Conservation (phyloP, 2,113 vertebrate genomes). For the Lynx canadensis region DNA sequence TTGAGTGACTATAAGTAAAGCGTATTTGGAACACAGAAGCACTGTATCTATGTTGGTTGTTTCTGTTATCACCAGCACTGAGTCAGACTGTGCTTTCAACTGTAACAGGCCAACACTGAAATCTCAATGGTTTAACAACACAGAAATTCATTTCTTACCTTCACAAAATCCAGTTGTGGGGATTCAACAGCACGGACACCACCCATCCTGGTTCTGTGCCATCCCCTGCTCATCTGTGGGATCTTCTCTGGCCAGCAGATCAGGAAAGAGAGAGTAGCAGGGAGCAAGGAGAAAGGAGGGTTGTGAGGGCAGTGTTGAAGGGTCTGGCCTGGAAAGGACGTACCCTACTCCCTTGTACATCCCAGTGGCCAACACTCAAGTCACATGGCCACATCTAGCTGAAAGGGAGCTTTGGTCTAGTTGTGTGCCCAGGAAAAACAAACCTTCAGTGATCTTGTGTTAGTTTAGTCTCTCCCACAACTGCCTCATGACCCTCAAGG, state of each 20-base stretch:
- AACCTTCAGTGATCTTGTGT: not conserved
- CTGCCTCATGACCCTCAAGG: not conserved
- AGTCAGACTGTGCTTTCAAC: not conserved
- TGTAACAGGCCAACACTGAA: not conserved
- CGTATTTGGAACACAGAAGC: not conserved
- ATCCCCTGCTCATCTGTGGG: not conserved
- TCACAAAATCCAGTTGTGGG: not conserved
- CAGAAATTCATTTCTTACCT: not conserved
- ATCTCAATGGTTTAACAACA: not conserved
- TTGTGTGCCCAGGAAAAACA: not conserved
- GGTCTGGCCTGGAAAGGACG: not conserved
- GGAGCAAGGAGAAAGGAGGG: not conserved
- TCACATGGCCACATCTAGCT: not conserved
- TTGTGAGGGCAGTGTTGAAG: not conserved
- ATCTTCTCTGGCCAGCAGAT: not conserved
- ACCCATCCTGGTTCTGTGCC: not conserved
- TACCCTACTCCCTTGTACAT: not conserved
- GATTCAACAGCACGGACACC: not conserved
- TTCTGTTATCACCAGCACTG: not conserved
- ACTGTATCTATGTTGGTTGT: not conserved
- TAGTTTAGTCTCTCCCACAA: slow-evolving; percentile 26
- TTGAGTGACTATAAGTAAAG: not conserved
- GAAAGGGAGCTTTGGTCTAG: not conserved
- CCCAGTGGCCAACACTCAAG: not conserved
- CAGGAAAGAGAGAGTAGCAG: not conserved